Evolutionary conservation across 2,113 vertebrate genomes (phyloP).

Genomic region (Melanerpes formicivorus): DNA sequence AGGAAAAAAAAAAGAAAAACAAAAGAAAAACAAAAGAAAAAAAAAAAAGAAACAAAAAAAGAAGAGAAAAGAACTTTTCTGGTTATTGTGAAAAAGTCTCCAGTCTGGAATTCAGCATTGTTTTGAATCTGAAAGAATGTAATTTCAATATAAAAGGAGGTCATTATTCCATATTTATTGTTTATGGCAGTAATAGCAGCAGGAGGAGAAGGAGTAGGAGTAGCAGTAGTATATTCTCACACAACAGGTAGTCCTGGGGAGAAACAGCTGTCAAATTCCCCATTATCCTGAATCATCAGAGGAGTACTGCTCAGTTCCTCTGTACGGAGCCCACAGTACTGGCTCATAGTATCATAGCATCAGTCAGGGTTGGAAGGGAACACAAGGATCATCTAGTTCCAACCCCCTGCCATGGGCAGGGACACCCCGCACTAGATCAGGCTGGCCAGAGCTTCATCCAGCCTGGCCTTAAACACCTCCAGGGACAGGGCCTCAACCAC

Average conservation of each 20-base stretch:
- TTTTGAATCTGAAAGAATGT: not conserved
- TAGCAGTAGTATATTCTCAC: not conserved
- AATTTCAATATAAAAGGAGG: not conserved
- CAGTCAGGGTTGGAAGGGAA: no score
- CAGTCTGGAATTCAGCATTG: not conserved
- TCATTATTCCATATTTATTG: not conserved
- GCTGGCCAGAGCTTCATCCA: no score
- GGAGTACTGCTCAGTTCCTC: not conserved
- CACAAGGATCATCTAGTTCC: no score
- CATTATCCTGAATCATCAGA: not conserved
- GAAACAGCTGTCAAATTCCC: not conserved
- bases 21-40: no score
- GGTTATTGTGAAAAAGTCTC: not conserved
- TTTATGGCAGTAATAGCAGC: not conserved
- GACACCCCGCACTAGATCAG: no score
- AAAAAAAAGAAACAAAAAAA: not conserved
- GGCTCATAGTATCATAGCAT: accelerated
- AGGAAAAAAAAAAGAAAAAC: not conserved
- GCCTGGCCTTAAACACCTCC: no score
- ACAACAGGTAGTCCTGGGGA: not conserved
- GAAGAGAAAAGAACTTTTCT: not conserved
- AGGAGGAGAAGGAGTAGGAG: not conserved
- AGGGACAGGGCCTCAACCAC: no score
- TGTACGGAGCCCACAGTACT: not conserved
- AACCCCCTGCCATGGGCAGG: no score